Conservation (phyloP, 2,113 vertebrate species). For the Paramormyrops kingsleyae region DNA sequence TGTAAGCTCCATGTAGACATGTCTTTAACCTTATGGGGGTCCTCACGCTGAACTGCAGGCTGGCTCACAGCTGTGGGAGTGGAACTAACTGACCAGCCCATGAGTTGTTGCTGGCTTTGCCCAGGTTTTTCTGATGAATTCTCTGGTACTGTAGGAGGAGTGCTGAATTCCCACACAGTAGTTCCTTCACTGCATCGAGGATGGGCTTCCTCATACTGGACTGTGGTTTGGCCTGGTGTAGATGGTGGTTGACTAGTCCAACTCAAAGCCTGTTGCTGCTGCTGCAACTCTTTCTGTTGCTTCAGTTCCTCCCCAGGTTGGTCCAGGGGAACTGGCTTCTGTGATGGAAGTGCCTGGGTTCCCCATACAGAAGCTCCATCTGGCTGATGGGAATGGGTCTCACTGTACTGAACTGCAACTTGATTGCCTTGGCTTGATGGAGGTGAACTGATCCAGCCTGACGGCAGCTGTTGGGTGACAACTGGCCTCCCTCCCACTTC, state of each 20-base stretch:
- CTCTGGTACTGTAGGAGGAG: constrained; percentile 45
- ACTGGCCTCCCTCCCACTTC: constrained; percentile 28
- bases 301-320: constrained; percentile 42
- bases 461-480: constrained; percentile 36
- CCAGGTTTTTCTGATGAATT: constrained; percentile 45
- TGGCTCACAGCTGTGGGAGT: background rate
- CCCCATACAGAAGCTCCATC: constrained; percentile 43
- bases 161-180: constrained; percentile 46
- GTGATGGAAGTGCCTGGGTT: constrained; percentile 34
- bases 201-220: constrained; percentile 37
- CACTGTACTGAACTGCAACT: constrained; percentile 32
- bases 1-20: constrained; percentile 38
- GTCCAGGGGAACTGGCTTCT: constrained; percentile 44
- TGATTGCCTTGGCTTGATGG: constrained; percentile 32
- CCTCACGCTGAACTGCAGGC: constrained; percentile 31
- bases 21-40: constrained; percentile 41
- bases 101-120: constrained; percentile 29
- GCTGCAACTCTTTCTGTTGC: constrained; percentile 37
- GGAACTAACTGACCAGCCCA: background rate
- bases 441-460: constrained; percentile 32
- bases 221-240: constrained; percentile 46
- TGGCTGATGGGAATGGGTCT: constrained; percentile 34
- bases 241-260: constrained; percentile 37
- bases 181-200: constrained; percentile 36
- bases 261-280: constrained; percentile 29